Conservation (phyloP, 2,888 invertebrate genomes). For the Drosophila fulvimacula region DNA sequence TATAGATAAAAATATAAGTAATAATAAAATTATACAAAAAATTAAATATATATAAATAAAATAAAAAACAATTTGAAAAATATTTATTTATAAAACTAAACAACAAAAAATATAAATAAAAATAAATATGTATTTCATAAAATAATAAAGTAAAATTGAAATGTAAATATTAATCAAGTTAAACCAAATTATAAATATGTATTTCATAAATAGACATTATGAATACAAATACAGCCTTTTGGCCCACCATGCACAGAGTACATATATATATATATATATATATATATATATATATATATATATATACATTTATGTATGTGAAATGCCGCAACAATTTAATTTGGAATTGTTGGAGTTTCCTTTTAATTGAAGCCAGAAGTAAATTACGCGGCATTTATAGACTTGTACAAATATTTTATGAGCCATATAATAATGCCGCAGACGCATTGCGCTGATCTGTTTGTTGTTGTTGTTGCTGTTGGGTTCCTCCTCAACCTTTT, state of each 20-base stretch:
- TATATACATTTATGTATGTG: not conserved
- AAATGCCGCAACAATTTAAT: conserved; percentile 51
- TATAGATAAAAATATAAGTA: too few relatives aligned
- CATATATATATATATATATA: not conserved
- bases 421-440: conserved; percentile 73
- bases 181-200: too few relatives aligned
- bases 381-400: conserved; percentile 77
- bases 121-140: too few relatives aligned
- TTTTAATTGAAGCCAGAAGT: conserved; percentile 67
- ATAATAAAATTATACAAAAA: too few relatives aligned
- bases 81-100: too few relatives aligned
- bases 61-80: too few relatives aligned
- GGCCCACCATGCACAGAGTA: conserved; percentile 15
- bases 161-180: too few relatives aligned
- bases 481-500: conserved; percentile 53
- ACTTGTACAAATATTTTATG: conserved; percentile 77
- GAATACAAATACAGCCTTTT: not conserved
- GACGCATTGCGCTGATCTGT: conserved; percentile 28
- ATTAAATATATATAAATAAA: too few relatives aligned
- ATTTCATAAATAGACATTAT: too few relatives aligned
- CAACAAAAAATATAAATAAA: too few relatives aligned
- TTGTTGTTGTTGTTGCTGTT: conserved; percentile 34
- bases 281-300: not conserved
- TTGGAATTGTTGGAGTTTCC: conserved; percentile 44
- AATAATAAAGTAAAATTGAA: too few relatives aligned